Evolutionary conservation across 1,140 invertebrate genomes (phyloP), one percentile per base, ranked within the genome.

Genomic region (Eumaeus atala): DNA sequence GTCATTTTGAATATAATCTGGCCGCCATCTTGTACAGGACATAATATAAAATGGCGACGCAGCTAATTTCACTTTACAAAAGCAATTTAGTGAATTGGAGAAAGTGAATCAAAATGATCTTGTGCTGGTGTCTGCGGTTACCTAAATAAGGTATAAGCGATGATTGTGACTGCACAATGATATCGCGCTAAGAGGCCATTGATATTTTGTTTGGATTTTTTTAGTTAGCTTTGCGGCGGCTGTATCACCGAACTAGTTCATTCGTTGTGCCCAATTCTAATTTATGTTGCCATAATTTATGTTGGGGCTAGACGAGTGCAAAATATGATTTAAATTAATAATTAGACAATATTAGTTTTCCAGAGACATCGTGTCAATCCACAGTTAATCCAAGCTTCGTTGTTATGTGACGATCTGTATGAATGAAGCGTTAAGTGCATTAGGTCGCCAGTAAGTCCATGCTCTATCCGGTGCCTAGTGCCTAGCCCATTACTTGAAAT

Each of bases 381-480:
- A 11, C 14, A n/a, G 38, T 40, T 40, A 40, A 14, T 40, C 10
- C n/a, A 40, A 40, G 38, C 38, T 12, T 56, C 54, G 58, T 64
- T 64, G 59, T 28, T 28, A 28, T 28, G 6, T 28, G 21, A 28
- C 21, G 21, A 6, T 14, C 33, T 44, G 3, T 42, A 42, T 53
- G 28, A 18, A 51, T 28, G 38, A 82, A 79, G 80, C 77, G 65
- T 76, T 77, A 72, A 59, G 79, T 82, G 77, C 75, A 67, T 66
- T 63, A 66, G 71, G 66, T 78, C 77, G 77, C 72, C 77, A 76
- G 74, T 71, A 62, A 64, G 56, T 42, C 61, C 80, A 84, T 84
- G 81, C 79, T 75, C 79, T 81, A 84, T 70, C 77, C 77, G 61
- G 77, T 83, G 78, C 63, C 68, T 80, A 77, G 69, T 74, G 67